Conservation (phyloP, 2,888 invertebrate genomes). For the Acleris laterana region DNA sequence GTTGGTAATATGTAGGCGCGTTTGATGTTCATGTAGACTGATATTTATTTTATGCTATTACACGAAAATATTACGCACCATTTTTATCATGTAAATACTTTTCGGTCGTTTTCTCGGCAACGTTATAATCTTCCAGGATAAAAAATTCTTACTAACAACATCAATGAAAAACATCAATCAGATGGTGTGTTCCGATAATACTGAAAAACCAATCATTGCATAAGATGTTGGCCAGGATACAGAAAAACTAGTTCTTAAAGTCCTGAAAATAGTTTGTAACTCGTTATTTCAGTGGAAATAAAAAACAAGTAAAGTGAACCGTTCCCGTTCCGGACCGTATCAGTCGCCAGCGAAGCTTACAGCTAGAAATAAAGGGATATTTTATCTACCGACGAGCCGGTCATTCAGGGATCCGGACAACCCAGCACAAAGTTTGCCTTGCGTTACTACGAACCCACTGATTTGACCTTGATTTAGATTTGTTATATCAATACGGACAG, state of each 20-base stretch:
- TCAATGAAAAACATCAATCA: too few relatives aligned
- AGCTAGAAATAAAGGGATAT: conserved; percentile 1
- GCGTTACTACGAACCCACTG: neutral
- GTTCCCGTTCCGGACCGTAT: neutral
- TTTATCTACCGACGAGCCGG: conserved; percentile 1
- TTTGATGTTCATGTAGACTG: neutral
- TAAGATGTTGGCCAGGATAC: neutral
- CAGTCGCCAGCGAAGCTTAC: neutral
- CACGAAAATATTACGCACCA: too few relatives aligned
- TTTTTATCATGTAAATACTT: too few relatives aligned
- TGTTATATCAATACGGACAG: conserved; percentile 24
- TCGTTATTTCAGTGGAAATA: neutral
- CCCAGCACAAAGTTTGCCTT: conserved; percentile 6
- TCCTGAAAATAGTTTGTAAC: too few relatives aligned
- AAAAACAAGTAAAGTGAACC: conserved; percentile 7
- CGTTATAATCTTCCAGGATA: too few relatives aligned
- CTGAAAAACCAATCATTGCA: neutral
- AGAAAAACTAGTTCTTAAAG: neutral
- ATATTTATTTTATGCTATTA: too few relatives aligned
- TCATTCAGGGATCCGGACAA: conserved; percentile 10
- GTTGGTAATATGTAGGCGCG: conserved; percentile 12
- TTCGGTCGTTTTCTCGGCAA: too few relatives aligned
- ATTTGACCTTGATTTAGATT: conserved; percentile 26
- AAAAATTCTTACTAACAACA: too few relatives aligned
- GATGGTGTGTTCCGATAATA: too few relatives aligned